A percentile compares a stretch with the other conserved stretches of the same genome.
Evolutionary conservation across 2,797 vertebrate species (phyloP).

Genomic region (Salmo trutta): DNA sequence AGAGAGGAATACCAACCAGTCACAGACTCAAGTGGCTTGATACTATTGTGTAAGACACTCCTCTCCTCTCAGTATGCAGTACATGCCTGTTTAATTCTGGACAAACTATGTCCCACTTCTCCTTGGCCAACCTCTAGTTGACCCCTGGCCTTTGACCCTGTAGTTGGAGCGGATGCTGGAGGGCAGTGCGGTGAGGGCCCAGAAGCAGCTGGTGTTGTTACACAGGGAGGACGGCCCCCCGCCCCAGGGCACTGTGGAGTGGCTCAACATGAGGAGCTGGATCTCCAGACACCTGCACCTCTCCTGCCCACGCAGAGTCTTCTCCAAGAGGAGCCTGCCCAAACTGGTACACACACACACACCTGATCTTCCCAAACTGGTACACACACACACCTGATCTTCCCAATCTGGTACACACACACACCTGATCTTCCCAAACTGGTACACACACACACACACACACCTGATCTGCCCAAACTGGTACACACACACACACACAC

Average conservation of each 20-base stretch:
- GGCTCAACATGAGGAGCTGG: slow-evolving; percentile 97
- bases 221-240: slow-evolving; percentile 87
- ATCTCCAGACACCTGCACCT: slow-evolving; percentile 92
- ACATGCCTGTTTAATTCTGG: not conserved
- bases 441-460: too few relatives aligned
- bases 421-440: too few relatives aligned
- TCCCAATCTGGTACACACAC: too few relatives aligned
- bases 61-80: not conserved
- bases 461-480: too few relatives aligned
- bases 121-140: not conserved
- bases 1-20: not conserved
- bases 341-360: slow-evolving; percentile 80
- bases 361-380: too few relatives aligned
- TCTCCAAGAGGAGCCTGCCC: slow-evolving; percentile 85
- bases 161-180: slow-evolving; percentile 94
- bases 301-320: slow-evolving; percentile 89
- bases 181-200: slow-evolving; percentile 85
- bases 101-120: not conserved
- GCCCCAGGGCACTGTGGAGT: slow-evolving; percentile 86
- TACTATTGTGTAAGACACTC: not conserved
- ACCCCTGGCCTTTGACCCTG: slow-evolving; percentile 33
- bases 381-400: not conserved
- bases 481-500: too few relatives aligned
- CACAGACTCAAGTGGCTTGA: not conserved
- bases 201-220: slow-evolving; percentile 91